Percentiles rank a stretch among this genome's conserved stretches.
These are phyloP conservation scores for Pongo abelii DNA, from an alignment of 2,113 vertebrate genomes.

Conservation along the genomic window DNA sequence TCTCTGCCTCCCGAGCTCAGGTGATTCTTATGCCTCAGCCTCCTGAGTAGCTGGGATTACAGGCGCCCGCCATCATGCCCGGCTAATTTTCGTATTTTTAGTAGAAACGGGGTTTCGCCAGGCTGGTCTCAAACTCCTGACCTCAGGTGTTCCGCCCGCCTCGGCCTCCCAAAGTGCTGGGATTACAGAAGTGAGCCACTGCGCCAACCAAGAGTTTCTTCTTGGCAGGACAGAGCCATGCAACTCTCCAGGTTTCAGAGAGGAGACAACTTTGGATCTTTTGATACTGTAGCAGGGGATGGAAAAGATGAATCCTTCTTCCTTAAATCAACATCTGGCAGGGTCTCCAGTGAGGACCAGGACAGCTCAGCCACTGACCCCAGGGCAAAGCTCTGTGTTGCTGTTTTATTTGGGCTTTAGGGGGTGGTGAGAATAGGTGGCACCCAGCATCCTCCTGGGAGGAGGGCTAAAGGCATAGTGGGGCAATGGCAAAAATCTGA, in stretches of 20 bases:
- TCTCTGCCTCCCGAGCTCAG: too few species aligned
- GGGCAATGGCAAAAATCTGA: background rate
- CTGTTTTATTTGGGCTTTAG: background rate
- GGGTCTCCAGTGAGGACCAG: background rate
- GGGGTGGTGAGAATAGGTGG: background rate
- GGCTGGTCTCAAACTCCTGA: too few species aligned
- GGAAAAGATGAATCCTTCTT: background rate
- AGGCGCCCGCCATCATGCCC: too few species aligned
- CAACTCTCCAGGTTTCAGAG: background rate
- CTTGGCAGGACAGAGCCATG: background rate
- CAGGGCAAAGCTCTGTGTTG: background rate
- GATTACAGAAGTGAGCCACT: too few species aligned
- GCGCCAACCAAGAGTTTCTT: background rate
- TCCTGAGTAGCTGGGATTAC: too few species aligned
- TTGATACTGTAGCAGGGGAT: background rate
- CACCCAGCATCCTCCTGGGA: background rate
- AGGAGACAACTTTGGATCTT: background rate
- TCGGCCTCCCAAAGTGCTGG: too few species aligned
- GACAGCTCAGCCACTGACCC: background rate
- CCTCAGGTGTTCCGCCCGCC: too few species aligned
- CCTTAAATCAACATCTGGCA: background rate
- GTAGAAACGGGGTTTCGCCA: too few species aligned
- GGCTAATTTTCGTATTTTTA: too few species aligned
- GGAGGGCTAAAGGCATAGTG: fast-evolving
- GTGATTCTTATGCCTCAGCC: too few species aligned